phyloP scores from a whole-genome alignment of 2,797 vertebrate species.

The Channa striata region DNA sequence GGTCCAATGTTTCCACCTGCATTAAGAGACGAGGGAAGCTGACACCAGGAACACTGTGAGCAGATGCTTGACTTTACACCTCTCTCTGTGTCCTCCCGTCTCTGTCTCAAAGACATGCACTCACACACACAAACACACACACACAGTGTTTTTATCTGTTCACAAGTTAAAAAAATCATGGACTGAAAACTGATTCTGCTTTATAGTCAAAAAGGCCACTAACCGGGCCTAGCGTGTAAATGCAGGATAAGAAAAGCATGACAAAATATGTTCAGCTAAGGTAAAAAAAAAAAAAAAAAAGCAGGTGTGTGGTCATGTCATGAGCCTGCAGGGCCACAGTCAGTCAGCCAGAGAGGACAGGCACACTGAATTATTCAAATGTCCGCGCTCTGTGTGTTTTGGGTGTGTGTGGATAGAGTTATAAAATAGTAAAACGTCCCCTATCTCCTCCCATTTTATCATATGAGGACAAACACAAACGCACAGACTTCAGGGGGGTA shows the following conservation, averaged over 20 bases:
- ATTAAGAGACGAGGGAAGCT: conserved; percentile 33
- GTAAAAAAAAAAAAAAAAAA: conserved; percentile 40
- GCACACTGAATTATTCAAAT: conserved; percentile 78
- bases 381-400: conserved; percentile 53
- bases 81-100: neutral
- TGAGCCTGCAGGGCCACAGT: conserved; percentile 47
- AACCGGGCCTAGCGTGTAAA: conserved; percentile 19
- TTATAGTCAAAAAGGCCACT: conserved; percentile 18
- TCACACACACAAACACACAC: neutral
- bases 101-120: neutral
- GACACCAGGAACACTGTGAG: conserved; percentile 29
- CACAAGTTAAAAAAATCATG: conserved; percentile 25
- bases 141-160: conserved; percentile 33
- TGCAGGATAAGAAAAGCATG: conserved; percentile 12
- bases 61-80: conserved; percentile 30
- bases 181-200: conserved; percentile 19
- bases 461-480: conserved; percentile 32
- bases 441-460: conserved; percentile 74
- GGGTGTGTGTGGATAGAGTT: conserved; percentile 50
- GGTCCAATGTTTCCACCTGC: conserved; percentile 17
- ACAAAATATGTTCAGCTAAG: conserved; percentile 23
- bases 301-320: conserved; percentile 34
- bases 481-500: conserved; percentile 23
- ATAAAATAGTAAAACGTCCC: conserved; percentile 76
- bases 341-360: conserved; percentile 59